Evolutionary conservation across 2,797 vertebrate genomes (phyloP), one percentile per base, ranked within the genome.

Genomic region (Bovichtus variegatus): DNA sequence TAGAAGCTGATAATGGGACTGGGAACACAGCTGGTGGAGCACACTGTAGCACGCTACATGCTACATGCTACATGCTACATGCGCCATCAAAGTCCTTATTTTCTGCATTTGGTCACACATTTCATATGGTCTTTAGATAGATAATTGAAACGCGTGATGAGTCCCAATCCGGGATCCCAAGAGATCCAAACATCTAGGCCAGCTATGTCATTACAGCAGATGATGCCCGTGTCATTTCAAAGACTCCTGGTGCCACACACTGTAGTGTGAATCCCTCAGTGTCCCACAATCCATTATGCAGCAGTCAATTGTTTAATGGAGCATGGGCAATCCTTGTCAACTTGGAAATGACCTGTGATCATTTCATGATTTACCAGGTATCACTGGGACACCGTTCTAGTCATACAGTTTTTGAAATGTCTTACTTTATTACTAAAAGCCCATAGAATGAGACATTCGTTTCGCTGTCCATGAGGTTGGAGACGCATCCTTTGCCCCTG

Each of bases 1-100:
- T 88, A 93, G 89, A 83, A 79, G 12, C 76, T 83, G 88, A 91
- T 92, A 91, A 93, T 79, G 81, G 76, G 61, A 8, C 59, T 67
- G 72, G 79, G 70, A 87, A 82, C 83, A 88, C 51, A 59, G 81
- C 68, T 78, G 73, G 71, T 74, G 51, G 74, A 54, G 78, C 75
- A 74, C 74, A 58, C 5, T 46, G 64, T 23, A 49, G 74, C 15
- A 66, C 67, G 62, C 1, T n/a, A n/a, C n/a, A n/a, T n/a, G n/a
- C n/a, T n/a, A n/a, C n/a, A n/a, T n/a, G n/a, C n/a, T n/a, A n/a
- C n/a, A n/a, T n/a, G n/a, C n/a, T n/a, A n/a, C n/a, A n/a, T n/a
- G n/a, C n/a, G n/a, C n/a, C n/a, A 74, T 84, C 63, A 74, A 50
- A 53, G 36, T 61, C 27, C 21, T 63, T 34, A 43, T 49, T 62